These are phyloP conservation scores for Holotrichia oblita DNA, from an alignment of 1,140 invertebrate genomes.

Conservation along the genomic window DNA sequence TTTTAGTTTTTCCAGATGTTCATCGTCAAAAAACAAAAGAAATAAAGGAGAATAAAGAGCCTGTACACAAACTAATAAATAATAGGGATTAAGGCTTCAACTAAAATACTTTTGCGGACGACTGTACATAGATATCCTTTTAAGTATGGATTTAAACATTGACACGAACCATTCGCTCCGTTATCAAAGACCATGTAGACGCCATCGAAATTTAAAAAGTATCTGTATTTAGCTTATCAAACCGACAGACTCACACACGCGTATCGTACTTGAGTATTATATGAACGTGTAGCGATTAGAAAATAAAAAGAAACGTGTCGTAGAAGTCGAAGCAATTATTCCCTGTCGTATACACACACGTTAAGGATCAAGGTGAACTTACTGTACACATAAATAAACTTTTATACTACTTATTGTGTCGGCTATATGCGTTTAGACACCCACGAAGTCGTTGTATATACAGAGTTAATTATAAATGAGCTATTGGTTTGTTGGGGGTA, in stretches of 20 bases:
- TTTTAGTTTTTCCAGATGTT: too few species aligned
- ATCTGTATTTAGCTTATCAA: background rate
- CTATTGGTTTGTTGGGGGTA: too few species aligned
- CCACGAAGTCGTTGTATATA: background rate
- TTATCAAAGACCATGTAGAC: background rate
- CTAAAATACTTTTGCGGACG: too few species aligned
- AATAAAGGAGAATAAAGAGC: too few species aligned
- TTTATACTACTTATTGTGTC: background rate
- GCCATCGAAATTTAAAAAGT: background rate
- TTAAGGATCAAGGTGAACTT: slow-evolving; percentile 9
- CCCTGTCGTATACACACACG: background rate
- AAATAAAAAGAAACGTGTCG: background rate
- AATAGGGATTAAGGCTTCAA: too few species aligned
- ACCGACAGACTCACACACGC: background rate
- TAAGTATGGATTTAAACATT: too few species aligned
- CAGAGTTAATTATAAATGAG: background rate
- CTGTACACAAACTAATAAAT: too few species aligned
- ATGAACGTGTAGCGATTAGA: background rate
- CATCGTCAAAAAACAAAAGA: too few species aligned
- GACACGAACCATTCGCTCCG: background rate
- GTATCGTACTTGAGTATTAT: background rate
- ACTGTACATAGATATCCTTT: too few species aligned
- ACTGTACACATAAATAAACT: slow-evolving; percentile 10
- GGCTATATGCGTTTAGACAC: background rate
- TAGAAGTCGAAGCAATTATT: background rate